Percentiles rank a stretch among this genome's conserved stretches.
Conservation (phyloP, 2,888 invertebrate species). For the Melinaea menophilus region DNA sequence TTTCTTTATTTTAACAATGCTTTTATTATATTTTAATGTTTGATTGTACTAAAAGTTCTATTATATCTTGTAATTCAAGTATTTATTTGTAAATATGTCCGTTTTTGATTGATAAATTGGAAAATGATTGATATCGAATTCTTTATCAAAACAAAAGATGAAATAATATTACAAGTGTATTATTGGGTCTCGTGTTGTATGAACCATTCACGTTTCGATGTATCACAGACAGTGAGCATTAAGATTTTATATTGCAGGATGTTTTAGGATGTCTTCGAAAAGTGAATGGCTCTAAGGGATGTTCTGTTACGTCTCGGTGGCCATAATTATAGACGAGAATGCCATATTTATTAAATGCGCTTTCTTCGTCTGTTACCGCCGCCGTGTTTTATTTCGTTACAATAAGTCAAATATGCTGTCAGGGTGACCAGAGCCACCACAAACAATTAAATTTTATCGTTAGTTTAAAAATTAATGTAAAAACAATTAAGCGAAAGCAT, state of each 20-base stretch:
- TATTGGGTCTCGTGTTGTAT: conserved; percentile 26
- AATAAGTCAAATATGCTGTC: conserved; percentile 51
- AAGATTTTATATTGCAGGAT: conserved; percentile 4
- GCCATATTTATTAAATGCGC: conserved; percentile 39
- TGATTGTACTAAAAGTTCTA: conserved; percentile 18
- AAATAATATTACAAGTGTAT: neutral
- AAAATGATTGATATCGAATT: too few species aligned
- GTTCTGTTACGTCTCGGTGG: conserved; percentile 35
- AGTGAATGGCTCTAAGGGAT: conserved; percentile 35
- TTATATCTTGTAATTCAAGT: conserved; percentile 1
- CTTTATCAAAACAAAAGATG: neutral
- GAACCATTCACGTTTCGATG: conserved; percentile 30
- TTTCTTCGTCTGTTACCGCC: conserved; percentile 42
- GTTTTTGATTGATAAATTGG: neutral
- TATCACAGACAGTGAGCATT: conserved; percentile 8
- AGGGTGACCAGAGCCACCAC: conserved; percentile 49
- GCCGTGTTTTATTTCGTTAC: conserved; percentile 32
- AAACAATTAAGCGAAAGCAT: conserved; percentile 60
- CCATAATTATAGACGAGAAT: conserved; percentile 17
- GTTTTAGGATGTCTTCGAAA: conserved; percentile 22
- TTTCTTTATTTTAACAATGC: conserved; percentile 12
- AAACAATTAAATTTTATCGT: conserved; percentile 56
- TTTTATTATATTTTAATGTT: conserved; percentile 15
- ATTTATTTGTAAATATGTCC: conserved; percentile 8
- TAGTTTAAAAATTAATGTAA: conserved; percentile 55